These are phyloP conservation scores for Cottus gobio DNA, from an alignment of 2,113 vertebrate species.

Conservation along the genomic window DNA sequence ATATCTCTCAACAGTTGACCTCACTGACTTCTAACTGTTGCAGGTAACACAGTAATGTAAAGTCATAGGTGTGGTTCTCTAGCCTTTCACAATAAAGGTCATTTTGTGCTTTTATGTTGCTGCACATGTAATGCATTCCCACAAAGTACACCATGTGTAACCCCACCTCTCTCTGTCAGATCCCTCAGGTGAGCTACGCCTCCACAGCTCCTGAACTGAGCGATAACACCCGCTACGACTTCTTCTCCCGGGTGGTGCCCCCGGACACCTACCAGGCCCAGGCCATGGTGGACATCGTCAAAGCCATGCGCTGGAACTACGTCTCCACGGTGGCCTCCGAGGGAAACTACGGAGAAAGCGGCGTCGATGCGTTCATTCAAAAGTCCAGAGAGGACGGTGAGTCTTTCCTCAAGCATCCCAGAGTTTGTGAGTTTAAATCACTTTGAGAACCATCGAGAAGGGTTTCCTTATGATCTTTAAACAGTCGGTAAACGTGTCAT, in stretches of 20 bases:
- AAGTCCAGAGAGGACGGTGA: conserved; percentile 96
- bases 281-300: conserved; percentile 98
- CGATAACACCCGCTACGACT: conserved; percentile 97
- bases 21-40: not conserved
- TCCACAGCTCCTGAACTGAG: conserved; percentile 96
- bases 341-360: conserved; percentile 95
- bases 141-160: not conserved
- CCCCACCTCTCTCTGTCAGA: conserved; percentile 75
- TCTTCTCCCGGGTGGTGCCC: conserved; percentile 95
- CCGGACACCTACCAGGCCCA: conserved; percentile 97
- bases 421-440: conserved; percentile 14
- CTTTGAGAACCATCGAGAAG: not conserved
- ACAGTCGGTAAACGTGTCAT: not conserved
- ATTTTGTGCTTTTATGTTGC: conserved; percentile 23
- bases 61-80: conserved; percentile 9
- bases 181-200: conserved; percentile 97
- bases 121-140: conserved; percentile 6
- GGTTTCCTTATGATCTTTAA: conserved; percentile 5
- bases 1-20: not conserved
- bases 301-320: conserved; percentile 95
- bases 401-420: conserved; percentile 56
- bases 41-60: not conserved
- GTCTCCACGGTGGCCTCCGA: conserved; percentile 96
- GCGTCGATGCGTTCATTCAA: conserved; percentile 96
- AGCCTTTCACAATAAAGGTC: conserved; percentile 4